Percentiles rank a stretch among this genome's conserved stretches.
Conservation (phyloP, 2,888 invertebrate genomes). For the Maniola hyperantus region DNA sequence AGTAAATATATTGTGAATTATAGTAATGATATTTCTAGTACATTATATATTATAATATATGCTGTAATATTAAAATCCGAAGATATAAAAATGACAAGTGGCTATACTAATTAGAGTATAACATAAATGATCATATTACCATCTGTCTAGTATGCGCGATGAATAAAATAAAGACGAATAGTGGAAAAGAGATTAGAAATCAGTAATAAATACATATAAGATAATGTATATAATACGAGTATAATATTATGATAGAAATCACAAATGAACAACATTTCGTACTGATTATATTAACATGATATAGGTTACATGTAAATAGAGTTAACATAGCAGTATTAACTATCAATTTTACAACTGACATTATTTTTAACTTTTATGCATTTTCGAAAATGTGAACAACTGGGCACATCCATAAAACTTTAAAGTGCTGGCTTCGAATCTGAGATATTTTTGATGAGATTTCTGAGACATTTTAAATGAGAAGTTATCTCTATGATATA, state of each 20-base stretch:
- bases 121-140: constrained; percentile 26
- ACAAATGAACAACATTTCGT: neutral
- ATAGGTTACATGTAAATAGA: neutral
- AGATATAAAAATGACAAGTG: neutral
- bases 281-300: neutral
- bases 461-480: too few relatives aligned
- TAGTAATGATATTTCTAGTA: neutral
- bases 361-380: neutral
- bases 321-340: neutral
- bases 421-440: too few relatives aligned
- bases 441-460: too few relatives aligned
- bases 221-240: constrained; percentile 24
- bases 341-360: neutral
- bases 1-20: neutral
- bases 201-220: constrained; percentile 11
- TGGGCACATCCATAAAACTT: too few relatives aligned
- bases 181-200: neutral
- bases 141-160: constrained; percentile 12
- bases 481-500: too few relatives aligned
- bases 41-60: neutral
- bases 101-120: neutral
- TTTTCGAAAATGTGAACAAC: neutral
- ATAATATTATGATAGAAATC: constrained; percentile 4
- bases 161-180: constrained; percentile 2
- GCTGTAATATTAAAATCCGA: neutral